Percentiles rank a stretch among this genome's conserved stretches.
These are phyloP conservation scores for Caradrina clavipalpis DNA, from an alignment of 2,888 invertebrate genomes.

Conservation along the genomic window DNA sequence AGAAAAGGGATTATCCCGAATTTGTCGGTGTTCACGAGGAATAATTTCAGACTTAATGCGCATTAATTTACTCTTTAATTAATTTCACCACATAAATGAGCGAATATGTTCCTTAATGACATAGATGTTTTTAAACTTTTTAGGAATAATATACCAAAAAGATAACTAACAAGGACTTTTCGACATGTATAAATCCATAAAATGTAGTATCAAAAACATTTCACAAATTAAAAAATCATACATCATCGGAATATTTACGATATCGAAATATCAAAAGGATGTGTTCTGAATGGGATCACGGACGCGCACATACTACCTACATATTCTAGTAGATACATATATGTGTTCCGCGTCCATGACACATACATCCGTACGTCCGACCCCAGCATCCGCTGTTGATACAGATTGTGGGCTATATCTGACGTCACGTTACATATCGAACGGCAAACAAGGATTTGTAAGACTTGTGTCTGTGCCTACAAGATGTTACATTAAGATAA, in stretches of 20 bases:
- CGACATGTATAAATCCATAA: not conserved
- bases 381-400: conserved; percentile 54
- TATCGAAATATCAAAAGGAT: conserved; percentile 50
- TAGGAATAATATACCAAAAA: conserved; percentile 7
- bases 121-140: too few species aligned
- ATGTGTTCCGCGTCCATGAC: conserved; percentile 42
- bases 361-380: conserved; percentile 55
- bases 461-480: conserved; percentile 29
- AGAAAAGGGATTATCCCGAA: conserved; percentile 32
- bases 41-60: not conserved
- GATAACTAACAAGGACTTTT: conserved; percentile 2
- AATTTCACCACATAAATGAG: not conserved
- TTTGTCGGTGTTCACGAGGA: not conserved
- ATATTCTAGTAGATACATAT: conserved; percentile 25
- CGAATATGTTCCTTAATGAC: not conserved
- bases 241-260: conserved; percentile 37
- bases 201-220: not conserved
- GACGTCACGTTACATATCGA: conserved; percentile 49
- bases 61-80: conserved; percentile 9
- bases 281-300: conserved; percentile 38
- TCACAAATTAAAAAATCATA: conserved; percentile 42
- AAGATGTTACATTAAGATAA: conserved; percentile 36
- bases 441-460: conserved; percentile 52
- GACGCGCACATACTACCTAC: conserved; percentile 12
- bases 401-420: conserved; percentile 49